Percentiles rank a stretch among this genome's conserved stretches.
Evolutionary conservation across 2,888 invertebrate genomes (phyloP).

Genomic region (Alloplasta piceator): DNA sequence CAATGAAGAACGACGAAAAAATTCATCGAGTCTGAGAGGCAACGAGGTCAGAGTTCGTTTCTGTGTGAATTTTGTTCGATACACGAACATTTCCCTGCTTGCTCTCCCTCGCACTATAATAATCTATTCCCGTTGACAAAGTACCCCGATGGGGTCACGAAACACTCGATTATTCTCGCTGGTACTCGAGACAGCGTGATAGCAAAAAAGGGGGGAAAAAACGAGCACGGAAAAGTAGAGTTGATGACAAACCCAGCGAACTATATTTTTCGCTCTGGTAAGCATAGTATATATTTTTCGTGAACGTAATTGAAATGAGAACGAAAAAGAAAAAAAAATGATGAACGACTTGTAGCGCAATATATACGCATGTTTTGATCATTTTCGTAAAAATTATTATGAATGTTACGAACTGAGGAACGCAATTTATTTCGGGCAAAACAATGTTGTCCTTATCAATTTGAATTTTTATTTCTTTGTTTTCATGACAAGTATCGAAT

Average conservation of each 20-base stretch:
- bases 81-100: conserved; percentile 2
- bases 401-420: conserved; percentile 6
- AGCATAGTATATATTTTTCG: no score
- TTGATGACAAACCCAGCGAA: neutral
- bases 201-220: conserved; percentile 15
- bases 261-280: no score
- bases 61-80: neutral
- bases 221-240: conserved; percentile 18
- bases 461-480: no score
- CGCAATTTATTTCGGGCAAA: no score
- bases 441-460: no score
- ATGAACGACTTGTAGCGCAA: neutral
- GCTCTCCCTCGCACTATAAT: conserved; percentile 4
- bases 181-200: conserved; percentile 27
- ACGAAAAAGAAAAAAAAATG: neutral
- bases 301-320: neutral
- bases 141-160: conserved; percentile 3
- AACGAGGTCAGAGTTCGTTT: neutral
- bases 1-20: no score
- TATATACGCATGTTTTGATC: neutral
- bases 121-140: conserved; percentile 41
- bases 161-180: no score
- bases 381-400: conserved; percentile 12
- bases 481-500: no score
- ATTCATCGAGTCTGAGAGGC: no score